These are phyloP conservation scores for Sitobion miscanthi DNA, from an alignment of 1,140 invertebrate genomes.

Conservation along the genomic window DNA sequence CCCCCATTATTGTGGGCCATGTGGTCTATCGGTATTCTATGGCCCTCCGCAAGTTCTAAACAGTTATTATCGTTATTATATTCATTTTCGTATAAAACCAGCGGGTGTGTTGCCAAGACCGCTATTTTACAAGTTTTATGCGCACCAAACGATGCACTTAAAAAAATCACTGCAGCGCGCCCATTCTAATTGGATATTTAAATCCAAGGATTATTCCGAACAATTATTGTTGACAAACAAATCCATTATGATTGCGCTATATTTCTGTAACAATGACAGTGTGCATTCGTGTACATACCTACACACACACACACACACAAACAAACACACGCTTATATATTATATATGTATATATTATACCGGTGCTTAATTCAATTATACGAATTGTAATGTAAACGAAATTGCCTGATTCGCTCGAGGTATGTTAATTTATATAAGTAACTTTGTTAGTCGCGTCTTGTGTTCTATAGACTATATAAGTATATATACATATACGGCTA, in stretches of 20 bases:
- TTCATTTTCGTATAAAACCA: background rate
- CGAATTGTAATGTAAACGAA: background rate
- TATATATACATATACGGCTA: too few relatives aligned
- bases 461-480: background rate
- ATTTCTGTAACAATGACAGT: background rate
- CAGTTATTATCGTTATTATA: background rate
- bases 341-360: background rate
- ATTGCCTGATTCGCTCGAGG: background rate
- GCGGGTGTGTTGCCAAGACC: background rate
- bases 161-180: background rate
- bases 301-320: background rate
- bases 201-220: background rate
- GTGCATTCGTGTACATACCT: background rate
- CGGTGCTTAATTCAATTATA: background rate
- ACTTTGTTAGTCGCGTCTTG: background rate
- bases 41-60: background rate
- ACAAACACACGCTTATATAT: background rate
- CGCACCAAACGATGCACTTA: background rate
- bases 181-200: background rate
- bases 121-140: background rate
- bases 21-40: background rate
- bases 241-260: background rate
- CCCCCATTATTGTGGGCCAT: background rate
- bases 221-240: slow-evolving; percentile 11
- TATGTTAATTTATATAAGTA: slow-evolving; percentile 7